Evolutionary conservation across 2,888 invertebrate species (phyloP), one percentile per base, ranked within the genome.

Genomic region (Galeruca laticollis): DNA sequence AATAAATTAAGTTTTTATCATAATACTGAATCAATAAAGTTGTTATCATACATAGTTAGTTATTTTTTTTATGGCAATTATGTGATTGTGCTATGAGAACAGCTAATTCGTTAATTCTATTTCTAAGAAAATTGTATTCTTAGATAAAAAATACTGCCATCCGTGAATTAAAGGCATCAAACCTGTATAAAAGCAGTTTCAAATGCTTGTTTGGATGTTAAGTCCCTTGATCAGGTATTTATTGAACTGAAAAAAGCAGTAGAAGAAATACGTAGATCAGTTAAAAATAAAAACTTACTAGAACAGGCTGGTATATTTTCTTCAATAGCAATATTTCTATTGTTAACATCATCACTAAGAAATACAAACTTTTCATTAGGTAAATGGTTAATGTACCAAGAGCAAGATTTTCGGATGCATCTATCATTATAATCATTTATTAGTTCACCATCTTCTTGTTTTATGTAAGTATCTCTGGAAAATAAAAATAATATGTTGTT

Each of bases 391-490:
- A 92, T 90, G 80, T 97, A 98, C 97, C 97, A 98, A 18, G 88
- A 86, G 0, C 92, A 89, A 1, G 96, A 94, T 75, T 88, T 87
- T 56, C 97, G 88, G 75, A 98, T 97, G 9, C 97, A 95, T 78
- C 97, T 87, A 82, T 97, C 96, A 87, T 98, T 97, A 72, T 97
- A 90, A 83, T 98, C 97, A 86, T 98, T 98, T 54, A 90, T 87
- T 20, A 92, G 90, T 86, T 98, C 98, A 9, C 93, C 93, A 8
- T 93, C 92, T 65, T 91, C 86, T 62, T 96, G 89, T 81, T 94
- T 93, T 1, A 95, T 87, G 83, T 95, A 98, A 0, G 98, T 98
- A 72, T 96, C 94, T 81, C 96, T 97, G 79, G 33, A 86, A 83
- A 71, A 71, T 11, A 6, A 51, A 57, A 57, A 20, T 20, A 40